Conservation (phyloP, 2,797 vertebrate species). For the Gephyroberyx darwinii region DNA sequence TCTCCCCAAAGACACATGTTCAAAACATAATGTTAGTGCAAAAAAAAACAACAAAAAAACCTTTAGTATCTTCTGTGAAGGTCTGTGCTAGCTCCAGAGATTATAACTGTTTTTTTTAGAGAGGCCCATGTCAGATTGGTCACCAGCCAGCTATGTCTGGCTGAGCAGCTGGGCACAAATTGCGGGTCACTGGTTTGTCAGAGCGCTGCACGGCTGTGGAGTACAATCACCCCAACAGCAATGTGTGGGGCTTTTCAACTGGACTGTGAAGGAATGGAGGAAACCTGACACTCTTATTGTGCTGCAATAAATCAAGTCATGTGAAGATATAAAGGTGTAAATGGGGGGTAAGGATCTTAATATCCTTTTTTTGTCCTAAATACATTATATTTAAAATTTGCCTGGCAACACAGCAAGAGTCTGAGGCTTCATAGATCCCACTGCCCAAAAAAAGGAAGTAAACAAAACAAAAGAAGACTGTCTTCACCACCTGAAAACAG, state of each 20-base stretch:
- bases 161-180: slow-evolving; percentile 51
- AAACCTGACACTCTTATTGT: slow-evolving; percentile 67
- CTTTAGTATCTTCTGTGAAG: slow-evolving; percentile 21
- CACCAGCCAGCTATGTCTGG: slow-evolving; percentile 53
- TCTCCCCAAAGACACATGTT: slow-evolving; percentile 58
- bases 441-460: slow-evolving; percentile 22
- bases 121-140: slow-evolving; percentile 43
- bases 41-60: slow-evolving; percentile 9
- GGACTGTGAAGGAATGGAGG: slow-evolving; percentile 57
- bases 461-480: slow-evolving; percentile 46
- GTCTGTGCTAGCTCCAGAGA: slow-evolving; percentile 36
- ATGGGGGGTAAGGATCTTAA: neutral
- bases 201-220: slow-evolving; percentile 37
- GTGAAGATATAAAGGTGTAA: slow-evolving; percentile 16
- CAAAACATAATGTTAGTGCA: slow-evolving; percentile 58
- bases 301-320: slow-evolving; percentile 51
- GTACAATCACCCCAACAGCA: slow-evolving; percentile 45
- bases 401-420: slow-evolving; percentile 64
- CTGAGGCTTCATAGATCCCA: slow-evolving; percentile 50
- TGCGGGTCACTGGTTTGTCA: slow-evolving; percentile 59
- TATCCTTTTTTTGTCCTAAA: slow-evolving; percentile 2
- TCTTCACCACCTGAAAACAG: slow-evolving; percentile 71
- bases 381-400: slow-evolving; percentile 21
- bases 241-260: slow-evolving; percentile 48
- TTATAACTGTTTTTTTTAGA: slow-evolving; percentile 16